Evolutionary conservation across 2,797 vertebrate genomes (phyloP).

Genomic region (Synanceia verrucosa): DNA sequence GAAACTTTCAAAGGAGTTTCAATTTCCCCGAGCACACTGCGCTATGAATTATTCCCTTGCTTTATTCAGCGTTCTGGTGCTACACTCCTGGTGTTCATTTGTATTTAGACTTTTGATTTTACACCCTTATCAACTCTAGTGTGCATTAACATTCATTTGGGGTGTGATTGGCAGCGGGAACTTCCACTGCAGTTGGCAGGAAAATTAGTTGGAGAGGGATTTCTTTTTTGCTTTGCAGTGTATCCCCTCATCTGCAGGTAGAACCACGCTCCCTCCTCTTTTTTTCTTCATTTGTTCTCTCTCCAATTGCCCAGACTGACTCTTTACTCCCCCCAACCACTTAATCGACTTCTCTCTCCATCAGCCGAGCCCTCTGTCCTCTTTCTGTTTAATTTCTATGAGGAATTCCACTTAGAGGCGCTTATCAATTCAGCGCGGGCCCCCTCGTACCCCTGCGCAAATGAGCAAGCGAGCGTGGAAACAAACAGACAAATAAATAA

Average conservation of each 20-base stretch:
- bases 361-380: constrained; percentile 24
- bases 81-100: constrained; percentile 2
- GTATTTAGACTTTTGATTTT: constrained; percentile 18
- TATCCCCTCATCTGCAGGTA: constrained; percentile 36
- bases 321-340: constrained; percentile 17
- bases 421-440: constrained; percentile 25
- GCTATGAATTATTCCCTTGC: constrained; percentile 28
- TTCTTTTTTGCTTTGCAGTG: constrained; percentile 9
- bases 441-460: not conserved
- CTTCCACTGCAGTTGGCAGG: not conserved
- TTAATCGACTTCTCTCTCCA: constrained; percentile 34
- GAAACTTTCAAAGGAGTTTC: constrained; percentile 54
- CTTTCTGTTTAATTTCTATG: constrained; percentile 41
- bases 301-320: constrained; percentile 11
- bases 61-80: constrained; percentile 17
- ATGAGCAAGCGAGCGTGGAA: constrained; percentile 21
- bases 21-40: constrained; percentile 43
- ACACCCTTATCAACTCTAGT: constrained; percentile 15
- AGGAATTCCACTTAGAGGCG: constrained; percentile 26
- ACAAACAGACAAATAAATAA: constrained; percentile 56
- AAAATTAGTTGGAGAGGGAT: constrained; percentile 14
- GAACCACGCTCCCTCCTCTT: not conserved
- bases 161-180: not conserved
- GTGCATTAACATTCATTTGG: constrained; percentile 18
- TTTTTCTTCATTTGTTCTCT: constrained; percentile 21